A percentile compares a stretch with the other conserved stretches of the same genome.
Conservation (phyloP, 2,113 vertebrate genomes). For the Microcebus griseorufus region DNA sequence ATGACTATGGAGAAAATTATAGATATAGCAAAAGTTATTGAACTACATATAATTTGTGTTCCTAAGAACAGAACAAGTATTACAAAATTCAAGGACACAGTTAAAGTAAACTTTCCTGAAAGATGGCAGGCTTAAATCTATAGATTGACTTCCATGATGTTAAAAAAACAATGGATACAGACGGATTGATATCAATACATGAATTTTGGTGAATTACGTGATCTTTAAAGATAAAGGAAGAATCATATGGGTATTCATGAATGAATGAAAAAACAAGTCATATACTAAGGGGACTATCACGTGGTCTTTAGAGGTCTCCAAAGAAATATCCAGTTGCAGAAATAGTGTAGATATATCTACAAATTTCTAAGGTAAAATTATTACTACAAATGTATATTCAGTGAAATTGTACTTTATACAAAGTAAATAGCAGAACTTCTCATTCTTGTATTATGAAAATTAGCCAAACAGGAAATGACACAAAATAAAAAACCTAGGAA, state of each 20-base stretch:
- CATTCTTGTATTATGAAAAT: neutral
- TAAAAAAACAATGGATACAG: neutral
- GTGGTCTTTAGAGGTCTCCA: neutral
- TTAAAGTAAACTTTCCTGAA: neutral
- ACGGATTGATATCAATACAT: neutral
- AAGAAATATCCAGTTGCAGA: neutral
- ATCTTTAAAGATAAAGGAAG: neutral
- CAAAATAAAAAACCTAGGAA: neutral
- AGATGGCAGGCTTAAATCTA: neutral
- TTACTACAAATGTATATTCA: neutral
- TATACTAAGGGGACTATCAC: neutral
- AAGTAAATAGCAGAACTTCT: neutral
- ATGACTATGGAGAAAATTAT: neutral
- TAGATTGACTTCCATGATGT: neutral
- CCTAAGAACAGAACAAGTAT: neutral
- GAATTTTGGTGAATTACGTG: neutral
- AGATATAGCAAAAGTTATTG: neutral
- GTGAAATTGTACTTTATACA: neutral
- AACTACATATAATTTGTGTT: neutral
- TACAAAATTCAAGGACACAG: neutral
- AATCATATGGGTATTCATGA: neutral
- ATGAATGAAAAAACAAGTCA: neutral
- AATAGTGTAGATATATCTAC: neutral
- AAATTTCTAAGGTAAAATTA: neutral
- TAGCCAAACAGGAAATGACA: conserved; percentile 26